A percentile compares a stretch with the other conserved stretches of the same genome.
These are phyloP conservation scores for Cisticola juncidis DNA, from an alignment of 2,113 vertebrate species.

Conservation along the genomic window DNA sequence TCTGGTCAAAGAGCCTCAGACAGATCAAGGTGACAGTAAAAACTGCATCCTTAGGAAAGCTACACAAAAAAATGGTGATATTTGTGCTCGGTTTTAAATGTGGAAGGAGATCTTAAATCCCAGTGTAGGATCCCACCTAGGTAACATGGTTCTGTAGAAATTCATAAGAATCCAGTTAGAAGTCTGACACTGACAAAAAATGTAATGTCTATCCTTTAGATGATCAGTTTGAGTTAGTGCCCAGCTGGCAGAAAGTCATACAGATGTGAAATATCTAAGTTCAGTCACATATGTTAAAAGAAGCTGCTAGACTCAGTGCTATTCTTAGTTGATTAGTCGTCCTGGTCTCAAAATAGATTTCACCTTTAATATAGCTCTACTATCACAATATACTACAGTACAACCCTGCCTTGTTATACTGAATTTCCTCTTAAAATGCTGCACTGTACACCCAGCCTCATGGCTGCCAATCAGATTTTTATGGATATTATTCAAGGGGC, in stretches of 20 bases:
- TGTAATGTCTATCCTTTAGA: neutral
- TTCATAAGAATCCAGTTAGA: neutral
- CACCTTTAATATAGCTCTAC: neutral
- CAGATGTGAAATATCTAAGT: neutral
- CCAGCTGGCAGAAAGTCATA: neutral
- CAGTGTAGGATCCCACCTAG: neutral
- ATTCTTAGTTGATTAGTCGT: neutral
- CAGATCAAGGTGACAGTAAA: neutral
- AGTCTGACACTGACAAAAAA: neutral
- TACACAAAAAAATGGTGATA: neutral
- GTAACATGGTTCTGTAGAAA: neutral
- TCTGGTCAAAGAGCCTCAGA: neutral
- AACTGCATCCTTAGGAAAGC: neutral
- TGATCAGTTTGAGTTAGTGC: neutral
- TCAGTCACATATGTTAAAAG: neutral
- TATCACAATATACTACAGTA: neutral
- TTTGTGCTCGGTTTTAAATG: fast-evolving
- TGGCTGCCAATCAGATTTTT: neutral
- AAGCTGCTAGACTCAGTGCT: neutral
- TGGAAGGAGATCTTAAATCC: neutral
- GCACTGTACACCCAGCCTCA: neutral
- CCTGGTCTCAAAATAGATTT: neutral
- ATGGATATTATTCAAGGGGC: neutral
- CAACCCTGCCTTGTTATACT: neutral
- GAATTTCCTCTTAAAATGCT: neutral